Evolutionary conservation across 2,888 invertebrate genomes (phyloP), one percentile per base, ranked within the genome.

Genomic region (Spodoptera littoralis): DNA sequence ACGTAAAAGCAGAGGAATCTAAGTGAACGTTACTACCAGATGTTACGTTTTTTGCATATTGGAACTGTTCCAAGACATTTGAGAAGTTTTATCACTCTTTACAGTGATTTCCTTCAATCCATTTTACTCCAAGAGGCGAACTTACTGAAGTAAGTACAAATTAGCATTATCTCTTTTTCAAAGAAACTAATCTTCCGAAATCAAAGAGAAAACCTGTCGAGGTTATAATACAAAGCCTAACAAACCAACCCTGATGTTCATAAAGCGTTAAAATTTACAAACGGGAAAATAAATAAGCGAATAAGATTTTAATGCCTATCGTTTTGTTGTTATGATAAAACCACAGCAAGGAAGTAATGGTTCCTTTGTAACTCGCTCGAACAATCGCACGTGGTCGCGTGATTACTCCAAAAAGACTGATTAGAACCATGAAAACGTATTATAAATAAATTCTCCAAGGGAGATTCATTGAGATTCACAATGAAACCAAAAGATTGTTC

Each of bases 401-500:
- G 56, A 76, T 57, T 60, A 60, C 45, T 11, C 49, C 44, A 54
- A 60, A 62, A 49, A 59, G 60, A 65, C 60, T 70, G 62, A 70
- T 73, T 73, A 48, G 30, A 68, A 63, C 55, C 65, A 60, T 63
- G 58, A 80, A 71, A 66, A 57, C 42, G 56, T 77, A 71, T 77
- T 70, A 70, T 58, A 68, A 71, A 76, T 72, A 68, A 73, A 64
- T 66, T 64, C 49, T 30, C 46, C 27, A 13, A 66, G 61, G 68
- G 55, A 60, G 43, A 50, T 71, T 60, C 57, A 74, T 59, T 73
- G 48, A 73, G 62, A 63, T 56, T 66, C 77, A 79, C 70, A 68
- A 78, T 77, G 80, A 76, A 78, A 76, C 73, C 67, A 71, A 77
- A 77, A 80, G 75, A 73, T 78, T 79, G 76, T 79, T 79, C 77